These are phyloP conservation scores for Acropternis orthonyx DNA, from an alignment of 2,797 vertebrate species.

Conservation along the genomic window DNA sequence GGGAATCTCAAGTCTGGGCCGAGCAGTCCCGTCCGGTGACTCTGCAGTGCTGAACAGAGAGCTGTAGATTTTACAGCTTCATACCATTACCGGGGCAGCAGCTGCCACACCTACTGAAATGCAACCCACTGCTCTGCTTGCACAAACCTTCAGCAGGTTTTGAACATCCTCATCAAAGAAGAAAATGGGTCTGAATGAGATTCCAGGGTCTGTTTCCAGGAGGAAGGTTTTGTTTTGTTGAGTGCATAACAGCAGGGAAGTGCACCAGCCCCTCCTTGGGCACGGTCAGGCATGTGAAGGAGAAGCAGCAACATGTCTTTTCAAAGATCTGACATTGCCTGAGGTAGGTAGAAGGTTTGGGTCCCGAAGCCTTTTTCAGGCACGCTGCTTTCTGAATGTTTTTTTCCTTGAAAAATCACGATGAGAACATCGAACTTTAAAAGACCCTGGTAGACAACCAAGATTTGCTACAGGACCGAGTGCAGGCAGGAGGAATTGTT, in stretches of 20 bases:
- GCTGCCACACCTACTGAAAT: constrained; percentile 29
- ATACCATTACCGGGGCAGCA: not conserved
- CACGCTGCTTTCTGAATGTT: not conserved
- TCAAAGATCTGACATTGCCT: not conserved
- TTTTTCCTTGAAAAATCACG: not conserved
- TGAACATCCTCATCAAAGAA: constrained; percentile 42
- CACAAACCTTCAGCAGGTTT: constrained; percentile 26
- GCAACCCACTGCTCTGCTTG: not conserved
- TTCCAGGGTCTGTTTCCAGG: constrained; percentile 49
- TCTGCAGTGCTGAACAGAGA: not conserved
- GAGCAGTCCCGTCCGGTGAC: not conserved
- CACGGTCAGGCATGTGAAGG: not conserved
- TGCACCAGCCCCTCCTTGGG: constrained; percentile 19
- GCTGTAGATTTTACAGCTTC: not conserved
- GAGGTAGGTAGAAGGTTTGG: constrained; percentile 3
- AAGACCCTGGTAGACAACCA: not conserved
- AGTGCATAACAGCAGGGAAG: constrained; percentile 19
- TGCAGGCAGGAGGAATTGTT: not conserved
- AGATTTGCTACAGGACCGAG: not conserved
- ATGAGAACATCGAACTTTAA: not conserved
- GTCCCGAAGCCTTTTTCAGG: not conserved
- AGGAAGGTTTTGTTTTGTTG: constrained; percentile 40
- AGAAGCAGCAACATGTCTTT: not conserved
- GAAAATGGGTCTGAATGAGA: constrained; percentile 21
- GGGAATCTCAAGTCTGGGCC: not conserved